Conservation (phyloP, 1,140 invertebrate genomes). For the Rhopalosiphum padi region DNA sequence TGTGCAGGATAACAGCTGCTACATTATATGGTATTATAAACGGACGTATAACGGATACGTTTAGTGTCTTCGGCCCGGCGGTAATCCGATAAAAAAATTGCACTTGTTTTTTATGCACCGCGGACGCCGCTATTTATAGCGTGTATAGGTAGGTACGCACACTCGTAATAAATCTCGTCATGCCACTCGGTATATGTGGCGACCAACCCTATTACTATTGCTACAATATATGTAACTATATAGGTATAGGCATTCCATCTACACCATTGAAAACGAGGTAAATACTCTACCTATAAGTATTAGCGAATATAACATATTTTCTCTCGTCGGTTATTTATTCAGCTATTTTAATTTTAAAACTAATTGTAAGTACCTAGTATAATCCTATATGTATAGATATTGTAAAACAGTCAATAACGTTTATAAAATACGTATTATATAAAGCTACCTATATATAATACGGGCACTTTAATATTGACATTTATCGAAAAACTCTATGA, state of each 20-base stretch:
- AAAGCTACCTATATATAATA: too few relatives aligned
- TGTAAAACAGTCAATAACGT: too few relatives aligned
- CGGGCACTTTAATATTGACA: too few relatives aligned
- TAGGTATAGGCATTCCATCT: not conserved
- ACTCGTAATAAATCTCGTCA: not conserved
- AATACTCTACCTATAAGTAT: not conserved
- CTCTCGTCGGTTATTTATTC: too few relatives aligned
- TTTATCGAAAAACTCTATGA: too few relatives aligned
- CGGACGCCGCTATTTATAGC: not conserved
- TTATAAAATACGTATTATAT: too few relatives aligned
- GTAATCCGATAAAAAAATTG: slow-evolving; percentile 32
- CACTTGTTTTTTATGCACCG: slow-evolving; percentile 17
- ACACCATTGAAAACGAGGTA: not conserved
- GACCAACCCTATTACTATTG: not conserved
- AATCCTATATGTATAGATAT: too few relatives aligned
- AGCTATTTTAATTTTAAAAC: too few relatives aligned
- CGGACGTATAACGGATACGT: not conserved
- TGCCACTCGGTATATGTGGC: not conserved
- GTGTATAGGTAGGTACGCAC: not conserved
- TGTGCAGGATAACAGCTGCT: not conserved
- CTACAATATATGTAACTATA: too few relatives aligned
- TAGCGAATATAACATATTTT: too few relatives aligned
- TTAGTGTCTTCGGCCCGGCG: not conserved
- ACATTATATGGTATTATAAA: not conserved
- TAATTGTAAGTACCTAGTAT: too few relatives aligned